phyloP scores from a whole-genome alignment of 2,888 invertebrate genomes.

The Lagria hirta region DNA sequence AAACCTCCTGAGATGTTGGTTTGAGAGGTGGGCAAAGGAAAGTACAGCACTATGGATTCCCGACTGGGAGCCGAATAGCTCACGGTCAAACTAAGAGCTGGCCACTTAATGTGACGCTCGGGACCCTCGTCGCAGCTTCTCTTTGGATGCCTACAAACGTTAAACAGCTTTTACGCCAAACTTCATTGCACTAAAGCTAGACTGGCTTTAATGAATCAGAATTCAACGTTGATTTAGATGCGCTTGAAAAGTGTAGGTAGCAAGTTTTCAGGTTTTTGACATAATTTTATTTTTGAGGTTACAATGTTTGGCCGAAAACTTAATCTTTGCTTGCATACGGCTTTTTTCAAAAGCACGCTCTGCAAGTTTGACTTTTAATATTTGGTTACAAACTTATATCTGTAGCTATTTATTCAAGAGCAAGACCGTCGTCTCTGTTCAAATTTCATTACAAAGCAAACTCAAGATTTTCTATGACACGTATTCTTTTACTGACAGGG shows the following conservation, averaged over 20 bases:
- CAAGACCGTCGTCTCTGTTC: slow-evolving; percentile 19
- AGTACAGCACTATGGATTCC: slow-evolving; percentile 38
- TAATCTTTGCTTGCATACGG: neutral
- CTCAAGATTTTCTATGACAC: neutral
- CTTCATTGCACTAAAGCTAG: slow-evolving; percentile 16
- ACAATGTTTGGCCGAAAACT: neutral
- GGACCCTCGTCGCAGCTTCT: slow-evolving; percentile 48
- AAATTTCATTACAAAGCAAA: slow-evolving; percentile 4
- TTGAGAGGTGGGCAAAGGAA: slow-evolving; percentile 40
- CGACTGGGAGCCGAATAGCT: slow-evolving; percentile 53
- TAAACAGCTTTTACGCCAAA: slow-evolving; percentile 24
- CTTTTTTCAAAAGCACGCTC: neutral
- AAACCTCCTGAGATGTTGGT: slow-evolving; percentile 50
- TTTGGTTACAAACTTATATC: no score
- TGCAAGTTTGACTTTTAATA: no score
- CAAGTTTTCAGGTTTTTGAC: no score
- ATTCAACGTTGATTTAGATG: neutral
- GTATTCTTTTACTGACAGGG: neutral
- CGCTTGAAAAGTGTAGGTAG: no score
- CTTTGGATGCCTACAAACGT: slow-evolving; percentile 27
- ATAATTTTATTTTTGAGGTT: neutral
- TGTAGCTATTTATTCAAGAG: no score
- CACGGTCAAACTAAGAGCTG: slow-evolving; percentile 56
- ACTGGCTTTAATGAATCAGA: slow-evolving; percentile 2
- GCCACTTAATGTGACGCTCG: slow-evolving; percentile 57